Evolutionary conservation across 2,797 vertebrate genomes (phyloP).

Genomic region (Loris lydekkerianus): DNA sequence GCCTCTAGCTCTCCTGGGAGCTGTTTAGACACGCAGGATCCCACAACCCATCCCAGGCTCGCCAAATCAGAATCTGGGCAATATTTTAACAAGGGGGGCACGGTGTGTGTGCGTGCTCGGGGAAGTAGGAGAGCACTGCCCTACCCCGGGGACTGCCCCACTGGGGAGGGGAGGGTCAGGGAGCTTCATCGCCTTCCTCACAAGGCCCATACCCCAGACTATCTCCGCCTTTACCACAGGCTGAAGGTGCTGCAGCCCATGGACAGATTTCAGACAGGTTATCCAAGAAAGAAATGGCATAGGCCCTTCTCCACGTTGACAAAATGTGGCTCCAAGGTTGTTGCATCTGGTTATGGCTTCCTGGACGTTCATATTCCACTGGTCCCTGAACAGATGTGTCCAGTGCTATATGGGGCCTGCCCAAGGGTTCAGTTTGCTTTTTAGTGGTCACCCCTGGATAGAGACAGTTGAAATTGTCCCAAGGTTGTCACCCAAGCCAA

Average conservation of each 20-base stretch:
- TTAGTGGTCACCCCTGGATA: neutral
- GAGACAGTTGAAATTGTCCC: neutral
- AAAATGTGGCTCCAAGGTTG: accelerated
- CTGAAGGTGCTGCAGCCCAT: neutral
- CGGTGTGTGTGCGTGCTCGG: accelerated
- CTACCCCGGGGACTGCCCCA: no score
- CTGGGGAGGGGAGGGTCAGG: no score
- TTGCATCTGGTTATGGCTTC: accelerated
- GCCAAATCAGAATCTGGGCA: neutral
- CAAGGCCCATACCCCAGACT: accelerated
- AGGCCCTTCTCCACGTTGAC: neutral
- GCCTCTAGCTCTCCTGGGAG: neutral
- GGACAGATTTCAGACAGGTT: neutral
- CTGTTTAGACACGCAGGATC: neutral
- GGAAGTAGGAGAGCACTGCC: accelerated
- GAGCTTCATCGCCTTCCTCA: accelerated
- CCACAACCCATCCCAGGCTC: neutral
- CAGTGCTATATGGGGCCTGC: accelerated
- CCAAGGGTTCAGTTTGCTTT: neutral
- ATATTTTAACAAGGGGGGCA: neutral
- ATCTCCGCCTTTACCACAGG: neutral
- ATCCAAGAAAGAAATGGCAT: neutral
- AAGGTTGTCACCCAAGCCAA: neutral
- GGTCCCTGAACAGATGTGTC: neutral
- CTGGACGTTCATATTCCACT: neutral